These are phyloP conservation scores for Microcebus murinus DNA, from an alignment of 2,113 vertebrate genomes.

Conservation along the genomic window DNA sequence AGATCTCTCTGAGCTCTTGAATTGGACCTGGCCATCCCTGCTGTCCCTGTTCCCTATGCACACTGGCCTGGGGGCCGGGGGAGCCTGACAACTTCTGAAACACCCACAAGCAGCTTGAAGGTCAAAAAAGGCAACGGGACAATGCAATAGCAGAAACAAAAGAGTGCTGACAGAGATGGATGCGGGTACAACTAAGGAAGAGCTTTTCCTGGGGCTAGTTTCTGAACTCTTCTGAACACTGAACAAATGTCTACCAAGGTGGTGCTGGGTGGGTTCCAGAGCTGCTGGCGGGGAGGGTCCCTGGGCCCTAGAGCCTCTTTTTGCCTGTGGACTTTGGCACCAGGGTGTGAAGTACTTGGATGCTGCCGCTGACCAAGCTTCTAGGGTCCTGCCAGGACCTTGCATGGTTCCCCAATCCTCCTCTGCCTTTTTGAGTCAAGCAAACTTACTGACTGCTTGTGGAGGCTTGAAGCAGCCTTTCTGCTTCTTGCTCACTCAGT, in stretches of 20 bases:
- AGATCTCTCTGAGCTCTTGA: not conserved
- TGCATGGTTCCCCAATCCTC: not conserved
- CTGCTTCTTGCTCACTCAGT: not conserved
- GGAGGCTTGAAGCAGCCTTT: not conserved
- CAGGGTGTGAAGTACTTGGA: not conserved
- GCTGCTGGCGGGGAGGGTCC: not conserved
- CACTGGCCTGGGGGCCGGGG: not conserved
- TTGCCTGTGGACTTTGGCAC: not conserved
- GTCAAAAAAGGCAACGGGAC: slow-evolving; percentile 25
- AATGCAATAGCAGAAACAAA: slow-evolving; percentile 33
- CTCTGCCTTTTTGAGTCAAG: not conserved
- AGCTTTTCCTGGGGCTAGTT: slow-evolving; percentile 21
- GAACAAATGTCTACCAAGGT: not conserved
- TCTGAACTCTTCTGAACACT: not conserved
- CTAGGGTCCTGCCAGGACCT: not conserved
- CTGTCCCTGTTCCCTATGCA: not conserved
- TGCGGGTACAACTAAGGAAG: not conserved
- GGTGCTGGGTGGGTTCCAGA: not conserved
- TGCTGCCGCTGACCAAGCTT: not conserved
- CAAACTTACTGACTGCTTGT: not conserved
- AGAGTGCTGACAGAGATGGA: slow-evolving; percentile 38
- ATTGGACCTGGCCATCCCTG: not conserved
- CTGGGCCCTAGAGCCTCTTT: not conserved
- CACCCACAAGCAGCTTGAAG: not conserved
- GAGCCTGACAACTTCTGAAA: slow-evolving; percentile 7